A percentile compares a stretch with the other conserved stretches of the same genome.
Conservation (phyloP, 2,797 vertebrate genomes). For the Catamblyrhynchus diadema region DNA sequence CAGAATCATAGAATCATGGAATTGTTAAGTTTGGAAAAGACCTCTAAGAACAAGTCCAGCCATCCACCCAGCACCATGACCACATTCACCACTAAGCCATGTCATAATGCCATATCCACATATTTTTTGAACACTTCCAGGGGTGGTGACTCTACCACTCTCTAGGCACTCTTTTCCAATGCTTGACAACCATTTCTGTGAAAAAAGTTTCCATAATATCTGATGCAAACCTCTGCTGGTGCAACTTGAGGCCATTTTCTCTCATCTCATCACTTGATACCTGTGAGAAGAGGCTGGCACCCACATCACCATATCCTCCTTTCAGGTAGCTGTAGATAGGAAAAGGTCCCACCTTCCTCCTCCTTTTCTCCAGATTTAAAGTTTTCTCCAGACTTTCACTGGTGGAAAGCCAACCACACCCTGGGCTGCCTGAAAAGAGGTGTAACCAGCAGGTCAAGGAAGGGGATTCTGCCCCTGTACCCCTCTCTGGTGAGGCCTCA, state of each 20-base stretch:
- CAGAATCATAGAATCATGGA: background rate
- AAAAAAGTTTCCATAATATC: background rate
- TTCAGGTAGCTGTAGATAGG: background rate
- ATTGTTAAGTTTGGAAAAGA: background rate
- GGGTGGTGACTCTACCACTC: background rate
- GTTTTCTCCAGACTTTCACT: background rate
- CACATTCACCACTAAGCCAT: background rate
- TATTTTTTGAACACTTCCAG: background rate
- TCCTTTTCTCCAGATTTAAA: background rate
- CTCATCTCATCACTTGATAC: background rate
- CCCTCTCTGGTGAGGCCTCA: background rate
- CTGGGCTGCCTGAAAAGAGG: background rate
- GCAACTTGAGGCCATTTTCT: background rate
- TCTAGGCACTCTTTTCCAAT: background rate
- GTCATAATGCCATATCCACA: too few relatives aligned
- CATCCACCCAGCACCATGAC: accelerated
- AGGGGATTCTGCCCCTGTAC: background rate
- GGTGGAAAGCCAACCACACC: background rate
- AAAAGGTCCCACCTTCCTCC: background rate
- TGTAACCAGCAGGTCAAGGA: accelerated
- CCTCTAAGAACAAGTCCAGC: background rate
- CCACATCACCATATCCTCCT: background rate
- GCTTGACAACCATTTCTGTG: background rate
- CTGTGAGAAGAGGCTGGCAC: background rate
- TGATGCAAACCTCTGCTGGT: background rate